These are phyloP conservation scores for Pygoscelis adeliae DNA, from an alignment of 2,113 vertebrate genomes.

Conservation along the genomic window DNA sequence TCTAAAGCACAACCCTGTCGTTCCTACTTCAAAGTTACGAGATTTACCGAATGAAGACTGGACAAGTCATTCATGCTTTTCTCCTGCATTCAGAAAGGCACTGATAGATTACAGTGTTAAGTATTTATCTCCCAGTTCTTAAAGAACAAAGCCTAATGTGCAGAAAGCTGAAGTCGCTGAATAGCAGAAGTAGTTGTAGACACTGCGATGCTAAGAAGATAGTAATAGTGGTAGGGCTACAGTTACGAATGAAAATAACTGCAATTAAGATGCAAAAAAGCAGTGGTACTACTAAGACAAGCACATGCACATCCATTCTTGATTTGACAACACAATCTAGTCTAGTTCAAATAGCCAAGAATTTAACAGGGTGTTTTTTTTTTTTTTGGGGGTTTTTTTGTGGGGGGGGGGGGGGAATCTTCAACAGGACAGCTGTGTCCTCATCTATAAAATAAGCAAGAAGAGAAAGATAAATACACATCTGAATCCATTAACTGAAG, in stretches of 20 bases:
- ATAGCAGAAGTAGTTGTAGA: constrained; percentile 74
- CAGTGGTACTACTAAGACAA: constrained; percentile 85
- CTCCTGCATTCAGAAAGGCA: constrained; percentile 85
- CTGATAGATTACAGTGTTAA: constrained; percentile 77
- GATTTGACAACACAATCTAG: constrained; percentile 86
- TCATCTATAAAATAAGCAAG: constrained; percentile 83
- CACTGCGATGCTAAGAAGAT: constrained; percentile 73
- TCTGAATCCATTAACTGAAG: constrained; percentile 86
- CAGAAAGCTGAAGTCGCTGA: constrained; percentile 80
- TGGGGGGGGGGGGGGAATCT: not conserved
- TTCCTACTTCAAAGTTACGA: constrained; percentile 74
- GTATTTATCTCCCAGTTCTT: constrained; percentile 76
- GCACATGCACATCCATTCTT: constrained; percentile 93
- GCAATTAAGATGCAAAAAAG: constrained; percentile 80
- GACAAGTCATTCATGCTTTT: constrained; percentile 79
- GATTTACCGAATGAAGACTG: constrained; percentile 75
- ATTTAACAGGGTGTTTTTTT: constrained; percentile 73
- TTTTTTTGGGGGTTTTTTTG: not conserved
- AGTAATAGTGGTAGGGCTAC: constrained; percentile 69
- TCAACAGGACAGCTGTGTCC: constrained; percentile 76
- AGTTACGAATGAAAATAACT: constrained; percentile 71
- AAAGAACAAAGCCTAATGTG: constrained; percentile 74
- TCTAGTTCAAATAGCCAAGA: constrained; percentile 87
- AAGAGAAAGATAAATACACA: constrained; percentile 84
- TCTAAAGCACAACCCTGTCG: constrained; percentile 82